Evolutionary conservation across 1,140 invertebrate species (phyloP).

Genomic region (Vollenhovia emeryi): DNA sequence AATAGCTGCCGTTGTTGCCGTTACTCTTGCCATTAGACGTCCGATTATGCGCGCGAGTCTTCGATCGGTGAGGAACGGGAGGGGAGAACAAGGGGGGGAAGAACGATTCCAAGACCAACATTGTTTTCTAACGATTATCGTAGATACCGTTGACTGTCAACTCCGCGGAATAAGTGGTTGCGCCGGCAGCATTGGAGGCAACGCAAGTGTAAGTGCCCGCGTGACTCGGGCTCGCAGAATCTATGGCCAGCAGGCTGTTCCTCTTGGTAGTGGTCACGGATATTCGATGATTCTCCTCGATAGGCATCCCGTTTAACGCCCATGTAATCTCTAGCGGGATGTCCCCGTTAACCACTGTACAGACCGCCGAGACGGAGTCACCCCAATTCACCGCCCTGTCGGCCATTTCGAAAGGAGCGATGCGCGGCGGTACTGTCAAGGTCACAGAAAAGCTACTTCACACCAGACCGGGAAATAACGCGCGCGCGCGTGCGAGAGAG

Average conservation of each 20-base stretch:
- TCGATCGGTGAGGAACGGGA: neutral
- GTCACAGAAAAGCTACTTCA: slow-evolving; percentile 51
- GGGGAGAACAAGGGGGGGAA: neutral
- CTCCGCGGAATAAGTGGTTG: slow-evolving; percentile 88
- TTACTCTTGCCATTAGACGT: neutral
- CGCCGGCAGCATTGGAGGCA: slow-evolving; percentile 91
- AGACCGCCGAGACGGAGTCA: slow-evolving; percentile 85
- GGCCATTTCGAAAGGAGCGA: slow-evolving; percentile 85
- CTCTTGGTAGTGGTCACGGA: slow-evolving; percentile 84
- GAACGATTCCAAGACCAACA: slow-evolving; percentile 29
- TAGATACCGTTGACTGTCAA: slow-evolving; percentile 90
- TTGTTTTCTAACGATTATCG: slow-evolving; percentile 4
- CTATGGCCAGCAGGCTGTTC: slow-evolving; percentile 86
- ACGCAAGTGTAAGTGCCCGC: slow-evolving; percentile 90
- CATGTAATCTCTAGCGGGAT: slow-evolving; percentile 88
- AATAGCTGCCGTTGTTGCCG: neutral
- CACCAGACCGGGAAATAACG: slow-evolving; percentile 15
- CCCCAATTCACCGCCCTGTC: slow-evolving; percentile 85
- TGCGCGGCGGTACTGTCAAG: slow-evolving; percentile 84
- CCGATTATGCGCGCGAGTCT: neutral
- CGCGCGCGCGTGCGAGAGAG: neutral
- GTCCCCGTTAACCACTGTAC: slow-evolving; percentile 88
- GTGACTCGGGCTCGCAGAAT: slow-evolving; percentile 86
- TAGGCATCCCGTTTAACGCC: slow-evolving; percentile 85
- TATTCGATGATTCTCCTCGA: slow-evolving; percentile 75